Percentiles rank a stretch among this genome's conserved stretches.
Evolutionary conservation across 2,113 vertebrate species (phyloP).

Genomic region (Deroptyus accipitrinus): DNA sequence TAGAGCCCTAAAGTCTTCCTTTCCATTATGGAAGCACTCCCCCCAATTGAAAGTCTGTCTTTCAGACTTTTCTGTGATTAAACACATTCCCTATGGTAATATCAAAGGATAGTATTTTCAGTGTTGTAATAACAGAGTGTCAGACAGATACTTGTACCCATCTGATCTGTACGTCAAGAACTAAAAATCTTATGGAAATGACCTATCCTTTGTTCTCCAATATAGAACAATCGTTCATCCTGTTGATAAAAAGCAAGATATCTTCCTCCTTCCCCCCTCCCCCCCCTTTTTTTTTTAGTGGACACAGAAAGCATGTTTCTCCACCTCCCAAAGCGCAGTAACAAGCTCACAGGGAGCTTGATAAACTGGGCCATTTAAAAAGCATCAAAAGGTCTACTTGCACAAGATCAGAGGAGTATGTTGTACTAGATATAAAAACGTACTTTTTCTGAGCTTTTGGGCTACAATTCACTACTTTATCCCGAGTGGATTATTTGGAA

Average conservation of each 20-base stretch:
- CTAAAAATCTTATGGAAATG: neutral
- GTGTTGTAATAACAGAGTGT: neutral
- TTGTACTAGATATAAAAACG: neutral
- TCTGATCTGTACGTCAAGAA: neutral
- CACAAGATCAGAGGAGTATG: neutral
- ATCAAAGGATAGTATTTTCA: neutral
- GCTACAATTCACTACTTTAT: neutral
- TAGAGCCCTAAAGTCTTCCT: neutral
- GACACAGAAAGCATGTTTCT: neutral
- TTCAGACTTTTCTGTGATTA: neutral
- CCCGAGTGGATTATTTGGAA: neutral
- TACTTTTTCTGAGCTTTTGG: neutral
- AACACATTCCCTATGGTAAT: neutral
- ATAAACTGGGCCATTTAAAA: neutral
- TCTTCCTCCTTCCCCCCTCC: rapidly evolving
- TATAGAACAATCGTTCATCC: neutral
- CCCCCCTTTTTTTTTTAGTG: neutral
- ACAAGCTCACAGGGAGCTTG: neutral
- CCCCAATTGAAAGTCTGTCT: neutral
- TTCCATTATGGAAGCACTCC: neutral
- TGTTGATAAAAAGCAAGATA: neutral
- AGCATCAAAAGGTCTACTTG: neutral
- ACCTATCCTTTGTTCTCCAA: neutral
- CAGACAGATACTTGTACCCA: neutral
- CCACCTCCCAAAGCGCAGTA: neutral